A percentile compares a stretch with the other conserved stretches of the same genome.
phyloP scores from a whole-genome alignment of 2,888 invertebrate species.

The Mimas tiliae region DNA sequence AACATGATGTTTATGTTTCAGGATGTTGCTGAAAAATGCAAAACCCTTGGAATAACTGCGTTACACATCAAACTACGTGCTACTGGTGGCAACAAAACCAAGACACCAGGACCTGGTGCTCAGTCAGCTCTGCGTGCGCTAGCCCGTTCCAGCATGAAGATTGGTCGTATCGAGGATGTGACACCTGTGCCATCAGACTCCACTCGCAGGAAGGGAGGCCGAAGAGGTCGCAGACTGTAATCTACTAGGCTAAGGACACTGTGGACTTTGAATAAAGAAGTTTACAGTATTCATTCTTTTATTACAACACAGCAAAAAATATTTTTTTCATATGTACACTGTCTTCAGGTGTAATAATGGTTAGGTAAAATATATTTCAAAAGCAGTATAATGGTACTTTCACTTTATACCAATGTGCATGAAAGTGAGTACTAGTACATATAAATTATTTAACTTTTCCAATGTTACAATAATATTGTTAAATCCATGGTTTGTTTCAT shows the following conservation, averaged over 20 bases:
- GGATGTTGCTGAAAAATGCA: constrained; percentile 99
- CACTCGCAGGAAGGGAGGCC: constrained; percentile 99
- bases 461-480: no score
- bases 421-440: no score
- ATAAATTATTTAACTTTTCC: no score
- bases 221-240: constrained; percentile 99
- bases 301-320: not conserved
- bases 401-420: no score
- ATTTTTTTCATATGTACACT: not conserved
- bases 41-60: constrained; percentile 97
- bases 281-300: constrained; percentile 63
- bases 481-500: no score
- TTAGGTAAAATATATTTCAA: no score
- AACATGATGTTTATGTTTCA: constrained; percentile 53
- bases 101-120: constrained; percentile 99
- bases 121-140: constrained; percentile 98
- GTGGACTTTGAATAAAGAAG: constrained; percentile 74
- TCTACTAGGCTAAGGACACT: constrained; percentile 78
- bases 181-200: constrained; percentile 99
- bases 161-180: constrained; percentile 99
- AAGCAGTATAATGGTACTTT: no score
- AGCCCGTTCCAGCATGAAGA: constrained; percentile 99
- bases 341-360: no score
- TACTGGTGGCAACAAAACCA: constrained; percentile 99
- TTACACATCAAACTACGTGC: constrained; percentile 99